Conservation (phyloP, 1,140 invertebrate genomes). For the Halictus rubicundus region DNA sequence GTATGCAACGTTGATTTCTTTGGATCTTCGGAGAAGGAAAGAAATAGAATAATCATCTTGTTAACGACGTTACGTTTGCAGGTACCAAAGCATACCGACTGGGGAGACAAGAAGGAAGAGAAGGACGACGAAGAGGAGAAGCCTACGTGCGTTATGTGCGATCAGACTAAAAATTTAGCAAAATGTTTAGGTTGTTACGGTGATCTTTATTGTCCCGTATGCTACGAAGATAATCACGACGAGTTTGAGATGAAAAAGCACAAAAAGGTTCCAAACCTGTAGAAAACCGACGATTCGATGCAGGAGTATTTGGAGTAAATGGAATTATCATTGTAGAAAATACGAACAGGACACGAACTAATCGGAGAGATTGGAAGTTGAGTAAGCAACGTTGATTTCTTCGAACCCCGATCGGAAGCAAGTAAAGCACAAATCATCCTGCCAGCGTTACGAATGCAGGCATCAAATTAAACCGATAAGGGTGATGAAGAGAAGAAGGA, state of each 20-base stretch:
- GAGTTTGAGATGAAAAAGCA: conserved; percentile 71
- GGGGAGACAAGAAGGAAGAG: conserved; percentile 54
- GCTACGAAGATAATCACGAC: conserved; percentile 74
- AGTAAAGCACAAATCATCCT: background rate
- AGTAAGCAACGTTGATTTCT: too few species aligned
- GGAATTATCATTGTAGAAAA: too few species aligned
- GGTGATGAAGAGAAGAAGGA: too few species aligned
- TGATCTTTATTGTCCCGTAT: conserved; percentile 72
- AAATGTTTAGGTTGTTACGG: conserved; percentile 68
- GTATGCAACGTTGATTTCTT: conserved; percentile 26
- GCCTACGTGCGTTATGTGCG: conserved; percentile 69
- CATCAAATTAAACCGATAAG: conserved; percentile 1
- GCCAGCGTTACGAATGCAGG: conserved; percentile 11
- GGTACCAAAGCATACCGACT: conserved; percentile 4
- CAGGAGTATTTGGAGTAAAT: too few species aligned
- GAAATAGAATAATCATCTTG: background rate
- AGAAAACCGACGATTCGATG: too few species aligned
- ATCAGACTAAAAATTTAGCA: conserved; percentile 62
- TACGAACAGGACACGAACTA: too few species aligned
- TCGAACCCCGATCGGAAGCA: too few species aligned
- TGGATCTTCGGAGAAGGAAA: background rate
- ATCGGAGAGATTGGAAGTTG: too few species aligned
- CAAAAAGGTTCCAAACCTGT: conserved; percentile 51
- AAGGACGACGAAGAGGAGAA: conserved; percentile 59
- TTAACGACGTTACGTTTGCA: conserved; percentile 12